Evolutionary conservation across 2,797 vertebrate species (phyloP), one percentile per base, ranked within the genome.

Genomic region (Argya squamiceps): DNA sequence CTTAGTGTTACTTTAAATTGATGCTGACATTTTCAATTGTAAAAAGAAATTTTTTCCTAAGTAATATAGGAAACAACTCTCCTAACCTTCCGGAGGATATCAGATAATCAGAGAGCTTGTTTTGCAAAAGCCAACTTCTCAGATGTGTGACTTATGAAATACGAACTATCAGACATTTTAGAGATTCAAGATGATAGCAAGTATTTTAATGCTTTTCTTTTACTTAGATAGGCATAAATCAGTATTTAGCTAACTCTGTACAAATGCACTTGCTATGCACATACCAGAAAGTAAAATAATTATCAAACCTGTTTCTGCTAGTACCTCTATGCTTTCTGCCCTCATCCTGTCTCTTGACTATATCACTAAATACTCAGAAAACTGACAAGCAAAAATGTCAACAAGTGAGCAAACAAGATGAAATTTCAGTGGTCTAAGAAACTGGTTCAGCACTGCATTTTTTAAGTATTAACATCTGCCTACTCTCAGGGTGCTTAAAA

Each of bases 21-120:
- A 99, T 98, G 99, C 98, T 99, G 99, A 99, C 99, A 99, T 98
- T 98, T 99, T 99, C 98, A 99, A 99, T 99, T 99, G 99, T 99
- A 98, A 99, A 99, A 99, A 98, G 98, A 98, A 98, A 98, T 98
- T 98, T 98, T 98, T 98, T 97, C 98, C 98, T 98, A 99, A 99
- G 98, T 99, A 99, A 99, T 98, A 98, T 98, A 99, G 99, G 99
- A 99, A 99, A 99, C 98, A 99, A 99, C 98, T 99, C 98, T 97
- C 98, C 98, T 98, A 97, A 98, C 98, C 98, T 99, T 99, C 99
- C 99, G 98, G 99, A 99, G 99, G 98, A 99, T 98, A 99, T 99
- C 99, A 98, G 98, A 98, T 99, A 99, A 99, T 99, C 99, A 99
- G 98, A 98, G 96, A 97, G 98, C 98, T 98, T 98, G 98, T 97